Evolutionary conservation across 2,113 vertebrate species (phyloP), one percentile per base, ranked within the genome.

Genomic region (Epinephelus cyanopodus): DNA sequence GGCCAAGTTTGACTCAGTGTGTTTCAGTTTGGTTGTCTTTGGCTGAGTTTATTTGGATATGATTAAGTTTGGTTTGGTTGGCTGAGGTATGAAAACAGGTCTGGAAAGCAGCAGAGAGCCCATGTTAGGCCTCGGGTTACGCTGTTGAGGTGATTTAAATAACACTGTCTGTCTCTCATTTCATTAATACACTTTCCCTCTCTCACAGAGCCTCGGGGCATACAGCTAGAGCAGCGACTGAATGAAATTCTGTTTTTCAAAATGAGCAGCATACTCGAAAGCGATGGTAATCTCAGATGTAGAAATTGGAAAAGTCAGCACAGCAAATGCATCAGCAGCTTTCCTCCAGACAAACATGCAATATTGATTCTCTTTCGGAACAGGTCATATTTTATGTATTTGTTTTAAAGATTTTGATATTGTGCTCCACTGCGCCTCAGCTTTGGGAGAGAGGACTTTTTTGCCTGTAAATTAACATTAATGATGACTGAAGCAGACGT

Each of bases 221-320:
- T 54, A 77, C 86, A 75, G 91, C 90, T 77, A 80, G 80, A 85
- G 88, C 91, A 69, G 87, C 65, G 21, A 63, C 88, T 89, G 89
- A 92, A 91, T 92, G 84, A 91, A 92, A 88, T 92, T 92, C 85
- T 88, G 89, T 90, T 93, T 92, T 87, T 92, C 83, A 88, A 93
- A 94, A 92, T 91, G 90, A 94, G 92, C 91, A 62, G 87, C 88
- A 68, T 78, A 84, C 87, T 92, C 89, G 37, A 90, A 92, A 89
- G 92, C 86, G 90, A 92, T 92, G 89, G 88, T 93, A 93, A 94
- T 94, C 93, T 93, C 86, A 87, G 90, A 90, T 93, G 90, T 92
- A 92, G 90, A 91, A 92, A 94, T 93, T 92, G 93, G 92, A 94
- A 94, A 93, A 93, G 90, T 91, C 89, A 92, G 87, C 90, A 82